phyloP scores from a whole-genome alignment of 64 coral and sea anemone genomes.

The Porites australiensis region DNA sequence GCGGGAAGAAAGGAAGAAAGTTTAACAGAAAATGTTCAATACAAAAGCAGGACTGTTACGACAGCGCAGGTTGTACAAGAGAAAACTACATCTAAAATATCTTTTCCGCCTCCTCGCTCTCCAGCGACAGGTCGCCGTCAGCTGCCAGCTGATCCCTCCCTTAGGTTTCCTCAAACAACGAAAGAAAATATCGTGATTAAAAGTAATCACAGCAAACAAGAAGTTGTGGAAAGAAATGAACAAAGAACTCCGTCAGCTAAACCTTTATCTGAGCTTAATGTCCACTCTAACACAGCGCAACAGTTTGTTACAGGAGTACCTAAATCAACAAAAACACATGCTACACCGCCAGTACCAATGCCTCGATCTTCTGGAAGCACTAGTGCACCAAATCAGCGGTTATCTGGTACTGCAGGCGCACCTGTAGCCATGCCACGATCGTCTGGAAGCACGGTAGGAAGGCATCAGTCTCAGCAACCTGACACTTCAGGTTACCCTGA shows the following conservation, averaged over 20 bases:
- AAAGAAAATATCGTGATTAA: neutral
- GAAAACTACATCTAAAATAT: slow-evolving; percentile 7
- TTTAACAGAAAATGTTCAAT: slow-evolving; percentile 16
- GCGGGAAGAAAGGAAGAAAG: neutral
- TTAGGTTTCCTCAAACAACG: neutral
- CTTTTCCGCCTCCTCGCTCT: neutral
- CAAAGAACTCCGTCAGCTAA: slow-evolving; percentile 3
- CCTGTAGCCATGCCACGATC: slow-evolving; percentile 30
- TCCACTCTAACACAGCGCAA: neutral
- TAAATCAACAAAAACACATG: slow-evolving; percentile 50
- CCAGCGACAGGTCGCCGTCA: neutral
- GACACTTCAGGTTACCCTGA: slow-evolving; percentile 80
- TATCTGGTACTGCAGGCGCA: slow-evolving; percentile 45
- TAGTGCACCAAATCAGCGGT: slow-evolving; percentile 10
- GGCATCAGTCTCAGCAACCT: slow-evolving; percentile 14
- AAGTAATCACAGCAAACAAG: neutral
- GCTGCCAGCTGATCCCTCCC: neutral
- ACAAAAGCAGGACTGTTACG: neutral
- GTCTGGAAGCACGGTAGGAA: slow-evolving; percentile 44
- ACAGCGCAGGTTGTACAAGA: neutral
- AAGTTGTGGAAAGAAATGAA: neutral
- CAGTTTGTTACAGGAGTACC: neutral
- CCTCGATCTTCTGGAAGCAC: slow-evolving; percentile 60
- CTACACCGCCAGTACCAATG: slow-evolving; percentile 48
- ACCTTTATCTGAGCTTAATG: neutral